Conservation (phyloP, 2,797 vertebrate genomes). For the Centropyge bicolor region DNA sequence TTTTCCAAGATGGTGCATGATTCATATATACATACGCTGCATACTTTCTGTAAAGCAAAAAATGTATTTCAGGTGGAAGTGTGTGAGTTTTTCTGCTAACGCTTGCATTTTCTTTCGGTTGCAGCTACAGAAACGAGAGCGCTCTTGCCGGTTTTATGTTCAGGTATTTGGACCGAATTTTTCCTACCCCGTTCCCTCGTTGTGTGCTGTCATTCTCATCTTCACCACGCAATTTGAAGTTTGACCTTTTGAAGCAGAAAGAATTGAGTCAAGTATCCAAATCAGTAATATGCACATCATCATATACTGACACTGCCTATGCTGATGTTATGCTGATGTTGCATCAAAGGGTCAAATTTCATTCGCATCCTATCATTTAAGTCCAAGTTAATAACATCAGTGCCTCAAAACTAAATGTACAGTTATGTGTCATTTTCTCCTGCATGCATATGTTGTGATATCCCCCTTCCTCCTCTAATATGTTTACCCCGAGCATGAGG, state of each 20-base stretch:
- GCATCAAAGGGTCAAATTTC: constrained; percentile 64
- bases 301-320: neutral
- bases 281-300: neutral
- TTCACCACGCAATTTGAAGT: constrained; percentile 33
- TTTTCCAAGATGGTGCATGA: constrained; percentile 34
- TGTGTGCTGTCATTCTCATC: constrained; percentile 30
- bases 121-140: constrained; percentile 99
- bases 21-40: constrained; percentile 38
- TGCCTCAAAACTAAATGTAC: constrained; percentile 4
- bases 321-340: neutral
- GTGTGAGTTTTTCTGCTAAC: constrained; percentile 74
- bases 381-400: constrained; percentile 14
- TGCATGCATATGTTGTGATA: constrained; percentile 36
- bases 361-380: constrained; percentile 11
- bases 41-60: constrained; percentile 34
- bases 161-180: constrained; percentile 91
- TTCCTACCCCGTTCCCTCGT: constrained; percentile 35
- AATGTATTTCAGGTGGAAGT: constrained; percentile 64
- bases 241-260: constrained; percentile 63
- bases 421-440: constrained; percentile 13
- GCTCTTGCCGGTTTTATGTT: constrained; percentile 98
- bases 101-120: constrained; percentile 76
- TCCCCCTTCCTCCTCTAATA: neutral
- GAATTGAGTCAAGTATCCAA: neutral
- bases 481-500: constrained; percentile 28